Conservation (phyloP, 2,797 vertebrate genomes). For the Anableps anableps region DNA sequence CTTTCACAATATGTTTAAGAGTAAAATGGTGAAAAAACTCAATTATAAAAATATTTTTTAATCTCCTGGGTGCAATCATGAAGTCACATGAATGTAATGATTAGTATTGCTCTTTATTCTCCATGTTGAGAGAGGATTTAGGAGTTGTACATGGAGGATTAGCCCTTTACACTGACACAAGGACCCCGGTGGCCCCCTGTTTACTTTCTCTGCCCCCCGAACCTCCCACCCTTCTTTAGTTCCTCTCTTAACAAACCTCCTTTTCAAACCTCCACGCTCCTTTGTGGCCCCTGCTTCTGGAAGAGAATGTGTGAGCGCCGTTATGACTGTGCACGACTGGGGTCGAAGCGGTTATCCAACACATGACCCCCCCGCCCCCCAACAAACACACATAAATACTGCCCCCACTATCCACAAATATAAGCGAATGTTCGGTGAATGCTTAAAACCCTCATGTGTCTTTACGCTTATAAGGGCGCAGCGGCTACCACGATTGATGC, state of each 20-base stretch:
- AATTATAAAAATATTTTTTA: neutral
- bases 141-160: conserved; percentile 42
- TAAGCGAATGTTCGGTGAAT: conserved; percentile 4
- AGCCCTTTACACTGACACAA: conserved; percentile 57
- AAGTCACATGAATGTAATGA: neutral
- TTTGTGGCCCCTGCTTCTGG: conserved; percentile 72
- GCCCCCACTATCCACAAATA: neutral
- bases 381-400: neutral
- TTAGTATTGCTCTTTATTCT: conserved; percentile 17
- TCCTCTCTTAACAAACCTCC: conserved; percentile 70
- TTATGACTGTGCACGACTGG: conserved; percentile 60
- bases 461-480: neutral
- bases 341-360: conserved; percentile 70
- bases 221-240: conserved; percentile 31
- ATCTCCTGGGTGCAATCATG: conserved; percentile 1
- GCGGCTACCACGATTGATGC: neutral
- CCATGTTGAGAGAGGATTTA: conserved; percentile 39
- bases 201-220: conserved; percentile 66
- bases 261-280: conserved; percentile 61
- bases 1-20: neutral
- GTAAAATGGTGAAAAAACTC: neutral
- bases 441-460: neutral
- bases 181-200: conserved; percentile 67
- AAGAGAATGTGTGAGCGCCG: conserved; percentile 62
- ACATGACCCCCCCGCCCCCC: neutral